phyloP scores from a whole-genome alignment of 1,140 invertebrate species.

The Bombyx mandarina region DNA sequence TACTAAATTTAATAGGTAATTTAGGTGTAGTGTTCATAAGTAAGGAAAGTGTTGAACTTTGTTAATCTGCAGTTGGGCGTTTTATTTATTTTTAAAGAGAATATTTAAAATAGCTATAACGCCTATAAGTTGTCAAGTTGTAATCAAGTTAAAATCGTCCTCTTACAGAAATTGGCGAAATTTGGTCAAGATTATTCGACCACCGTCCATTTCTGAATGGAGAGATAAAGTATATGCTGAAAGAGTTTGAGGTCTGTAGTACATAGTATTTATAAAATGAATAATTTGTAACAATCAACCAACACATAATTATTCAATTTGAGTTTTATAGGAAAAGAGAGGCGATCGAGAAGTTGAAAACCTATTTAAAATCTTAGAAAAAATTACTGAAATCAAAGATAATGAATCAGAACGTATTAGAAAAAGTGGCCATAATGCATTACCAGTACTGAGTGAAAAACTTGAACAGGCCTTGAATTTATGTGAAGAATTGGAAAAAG shows the following conservation, averaged over 20 bases:
- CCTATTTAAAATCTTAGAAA: slow-evolving; percentile 83
- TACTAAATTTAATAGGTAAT: background rate
- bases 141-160: slow-evolving; percentile 4
- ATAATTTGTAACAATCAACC: background rate
- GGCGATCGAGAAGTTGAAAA: slow-evolving; percentile 84
- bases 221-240: slow-evolving; percentile 85
- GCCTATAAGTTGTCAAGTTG: background rate
- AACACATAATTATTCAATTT: background rate
- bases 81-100: background rate
- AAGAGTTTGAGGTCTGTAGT: slow-evolving; percentile 82
- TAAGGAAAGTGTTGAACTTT: no score
- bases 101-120: background rate
- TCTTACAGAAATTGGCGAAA: slow-evolving; percentile 81
- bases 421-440: slow-evolving; percentile 72
- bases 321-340: slow-evolving; percentile 76
- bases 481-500: slow-evolving; percentile 68
- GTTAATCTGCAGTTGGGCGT: background rate
- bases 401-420: slow-evolving; percentile 76
- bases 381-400: slow-evolving; percentile 82
- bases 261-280: background rate
- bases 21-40: no score
- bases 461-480: slow-evolving; percentile 77
- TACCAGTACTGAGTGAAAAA: slow-evolving; percentile 77
- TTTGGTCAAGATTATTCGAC: slow-evolving; percentile 87
- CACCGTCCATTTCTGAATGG: slow-evolving; percentile 86